phyloP scores from a whole-genome alignment of 2,113 vertebrate species.

The Crotalus tigris region DNA sequence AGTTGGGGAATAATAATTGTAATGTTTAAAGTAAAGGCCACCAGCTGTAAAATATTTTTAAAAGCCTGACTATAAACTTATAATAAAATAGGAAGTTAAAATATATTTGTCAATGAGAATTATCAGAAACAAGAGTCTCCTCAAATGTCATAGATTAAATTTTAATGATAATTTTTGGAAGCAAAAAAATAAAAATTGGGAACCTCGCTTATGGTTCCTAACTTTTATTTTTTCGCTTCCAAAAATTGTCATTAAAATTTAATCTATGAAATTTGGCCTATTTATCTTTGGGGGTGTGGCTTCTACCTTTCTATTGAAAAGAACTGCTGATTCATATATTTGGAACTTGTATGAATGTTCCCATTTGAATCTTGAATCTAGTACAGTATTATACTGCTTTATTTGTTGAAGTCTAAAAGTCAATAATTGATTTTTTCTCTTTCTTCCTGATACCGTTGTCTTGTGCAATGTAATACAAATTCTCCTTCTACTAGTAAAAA shows the following conservation, averaged over 20 bases:
- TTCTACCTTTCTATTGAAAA: neutral
- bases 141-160: neutral
- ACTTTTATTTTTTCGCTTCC: too few species aligned
- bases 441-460: neutral
- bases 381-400: neutral
- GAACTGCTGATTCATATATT: neutral
- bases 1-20: neutral
- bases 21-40: neutral
- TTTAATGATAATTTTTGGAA: neutral
- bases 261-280: neutral
- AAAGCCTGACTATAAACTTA: neutral
- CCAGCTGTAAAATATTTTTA: neutral
- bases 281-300: neutral
- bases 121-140: neutral
- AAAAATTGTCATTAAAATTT: neutral
- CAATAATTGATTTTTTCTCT: neutral
- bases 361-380: neutral
- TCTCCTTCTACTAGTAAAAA: neutral
- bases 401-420: neutral
- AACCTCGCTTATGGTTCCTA: too few species aligned
- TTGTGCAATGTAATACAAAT: neutral
- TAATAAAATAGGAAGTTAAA: neutral
- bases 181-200: neutral
- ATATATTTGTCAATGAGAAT: neutral
- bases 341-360: neutral